Percentiles rank a stretch among this genome's conserved stretches.
phyloP scores from a whole-genome alignment of 2,888 invertebrate genomes.

The Callinectes sapidus region DNA sequence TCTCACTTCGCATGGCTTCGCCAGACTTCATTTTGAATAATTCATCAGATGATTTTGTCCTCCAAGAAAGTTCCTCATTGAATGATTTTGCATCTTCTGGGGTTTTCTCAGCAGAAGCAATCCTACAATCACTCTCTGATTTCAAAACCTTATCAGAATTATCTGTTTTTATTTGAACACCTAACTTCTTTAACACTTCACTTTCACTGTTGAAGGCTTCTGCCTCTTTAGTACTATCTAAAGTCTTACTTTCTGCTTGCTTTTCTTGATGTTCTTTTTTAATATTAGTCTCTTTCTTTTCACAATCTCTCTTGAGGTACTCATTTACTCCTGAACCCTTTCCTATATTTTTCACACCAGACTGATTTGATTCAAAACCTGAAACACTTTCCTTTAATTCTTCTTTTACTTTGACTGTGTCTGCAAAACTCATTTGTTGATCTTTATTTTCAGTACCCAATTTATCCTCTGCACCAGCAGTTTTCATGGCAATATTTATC shows the following conservation, averaged over 20 bases:
- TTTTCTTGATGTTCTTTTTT: neutral
- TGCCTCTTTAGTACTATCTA: neutral
- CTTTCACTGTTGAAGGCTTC: neutral
- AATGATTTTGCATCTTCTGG: neutral
- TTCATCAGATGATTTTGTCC: neutral
- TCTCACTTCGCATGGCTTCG: neutral
- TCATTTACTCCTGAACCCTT: neutral
- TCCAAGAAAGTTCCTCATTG: neutral
- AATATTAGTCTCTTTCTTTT: neutral
- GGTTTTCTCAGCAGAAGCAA: neutral
- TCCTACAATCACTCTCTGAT: neutral
- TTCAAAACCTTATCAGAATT: neutral
- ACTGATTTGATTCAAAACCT: neutral
- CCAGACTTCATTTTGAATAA: neutral
- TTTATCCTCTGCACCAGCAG: neutral
- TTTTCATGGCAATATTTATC: constrained; percentile 42
- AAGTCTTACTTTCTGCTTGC: neutral
- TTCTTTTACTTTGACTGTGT: neutral
- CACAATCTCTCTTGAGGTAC: neutral
- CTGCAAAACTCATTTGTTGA: neutral
- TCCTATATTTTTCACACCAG: neutral
- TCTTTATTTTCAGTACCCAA: constrained; percentile 11
- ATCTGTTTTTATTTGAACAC: neutral
- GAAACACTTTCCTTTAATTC: neutral
- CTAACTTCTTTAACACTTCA: neutral